Evolutionary conservation across 2,797 vertebrate genomes (phyloP).

Genomic region (Eleutherodactylus coqui): DNA sequence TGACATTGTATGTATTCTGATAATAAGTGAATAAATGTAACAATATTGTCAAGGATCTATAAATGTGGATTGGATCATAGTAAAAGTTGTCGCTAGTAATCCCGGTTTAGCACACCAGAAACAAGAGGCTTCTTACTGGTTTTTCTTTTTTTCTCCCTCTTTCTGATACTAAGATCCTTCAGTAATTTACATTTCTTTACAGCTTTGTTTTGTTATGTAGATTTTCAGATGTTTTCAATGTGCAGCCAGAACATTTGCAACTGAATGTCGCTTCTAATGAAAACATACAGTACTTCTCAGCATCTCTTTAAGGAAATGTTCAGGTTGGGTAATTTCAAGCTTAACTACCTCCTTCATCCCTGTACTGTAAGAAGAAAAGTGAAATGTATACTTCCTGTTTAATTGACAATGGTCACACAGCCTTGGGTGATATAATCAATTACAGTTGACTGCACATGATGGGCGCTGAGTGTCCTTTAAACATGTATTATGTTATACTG

Average conservation of each 20-base stretch:
- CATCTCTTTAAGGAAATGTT: slow-evolving; percentile 67
- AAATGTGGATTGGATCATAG: not conserved
- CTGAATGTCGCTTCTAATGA: slow-evolving; percentile 60
- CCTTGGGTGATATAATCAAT: slow-evolving; percentile 17
- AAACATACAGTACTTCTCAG: slow-evolving; percentile 65
- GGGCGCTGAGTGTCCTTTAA: not conserved
- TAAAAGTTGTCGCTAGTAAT: not conserved
- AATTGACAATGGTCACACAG: slow-evolving; percentile 9
- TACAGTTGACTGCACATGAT: slow-evolving; percentile 10
- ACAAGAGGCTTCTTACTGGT: not conserved
- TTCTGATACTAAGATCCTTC: slow-evolving; percentile 68
- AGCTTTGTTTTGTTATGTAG: slow-evolving; percentile 72
- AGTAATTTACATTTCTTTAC: slow-evolving; percentile 70
- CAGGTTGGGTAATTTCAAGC: slow-evolving; percentile 72
- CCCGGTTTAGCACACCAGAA: not conserved
- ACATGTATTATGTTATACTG: not conserved
- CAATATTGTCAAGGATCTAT: not conserved
- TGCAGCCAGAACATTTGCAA: slow-evolving; percentile 49
- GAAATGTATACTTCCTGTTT: slow-evolving; percentile 37
- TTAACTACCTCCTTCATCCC: slow-evolving; percentile 66
- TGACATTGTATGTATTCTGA: no score
- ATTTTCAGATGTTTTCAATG: slow-evolving; percentile 65
- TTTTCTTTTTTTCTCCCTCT: not conserved
- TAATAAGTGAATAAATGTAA: not conserved
- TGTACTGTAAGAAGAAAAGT: slow-evolving; percentile 60